phyloP scores from a whole-genome alignment of 1,140 invertebrate genomes.

The Harpegnathos saltator region DNA sequence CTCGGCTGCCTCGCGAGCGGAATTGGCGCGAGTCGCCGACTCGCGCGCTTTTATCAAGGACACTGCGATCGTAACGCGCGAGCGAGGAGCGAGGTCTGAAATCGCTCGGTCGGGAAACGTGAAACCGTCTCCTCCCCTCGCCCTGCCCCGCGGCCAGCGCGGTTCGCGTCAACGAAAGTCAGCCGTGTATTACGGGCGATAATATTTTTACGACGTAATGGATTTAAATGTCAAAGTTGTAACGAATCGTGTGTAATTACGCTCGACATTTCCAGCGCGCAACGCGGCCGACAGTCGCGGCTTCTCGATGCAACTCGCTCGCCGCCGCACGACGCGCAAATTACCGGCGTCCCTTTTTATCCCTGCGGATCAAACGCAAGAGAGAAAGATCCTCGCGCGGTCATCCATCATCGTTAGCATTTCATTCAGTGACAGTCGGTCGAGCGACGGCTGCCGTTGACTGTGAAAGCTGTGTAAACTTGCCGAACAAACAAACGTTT shows the following conservation, averaged over 20 bases:
- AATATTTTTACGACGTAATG: conserved; percentile 3
- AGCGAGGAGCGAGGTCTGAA: too few species aligned
- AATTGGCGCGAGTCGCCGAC: neutral
- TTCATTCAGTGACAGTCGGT: conserved; percentile 79
- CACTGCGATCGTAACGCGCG: neutral
- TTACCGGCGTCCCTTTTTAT: conserved; percentile 15
- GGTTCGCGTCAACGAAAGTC: neutral
- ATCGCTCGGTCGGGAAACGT: too few species aligned
- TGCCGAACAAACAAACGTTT: conserved; percentile 79
- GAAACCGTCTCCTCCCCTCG: neutral
- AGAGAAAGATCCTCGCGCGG: conserved; percentile 57
- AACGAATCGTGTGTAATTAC: conserved; percentile 37
- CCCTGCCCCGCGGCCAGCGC: too few species aligned
- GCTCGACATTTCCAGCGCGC: neutral
- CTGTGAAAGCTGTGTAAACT: conserved; percentile 79
- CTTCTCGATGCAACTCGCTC: conserved; percentile 22
- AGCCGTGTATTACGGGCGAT: neutral
- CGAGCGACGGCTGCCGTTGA: conserved; percentile 71
- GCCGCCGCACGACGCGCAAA: conserved; percentile 39
- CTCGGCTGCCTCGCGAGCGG: neutral
- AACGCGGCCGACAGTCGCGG: neutral
- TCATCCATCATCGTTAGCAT: conserved; percentile 84
- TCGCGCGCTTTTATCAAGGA: neutral
- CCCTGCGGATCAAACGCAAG: conserved; percentile 38
- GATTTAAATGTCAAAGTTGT: neutral